Evolutionary conservation across 2,888 invertebrate genomes (phyloP), one percentile per base, ranked within the genome.

Genomic region (Apamea sordens): DNA sequence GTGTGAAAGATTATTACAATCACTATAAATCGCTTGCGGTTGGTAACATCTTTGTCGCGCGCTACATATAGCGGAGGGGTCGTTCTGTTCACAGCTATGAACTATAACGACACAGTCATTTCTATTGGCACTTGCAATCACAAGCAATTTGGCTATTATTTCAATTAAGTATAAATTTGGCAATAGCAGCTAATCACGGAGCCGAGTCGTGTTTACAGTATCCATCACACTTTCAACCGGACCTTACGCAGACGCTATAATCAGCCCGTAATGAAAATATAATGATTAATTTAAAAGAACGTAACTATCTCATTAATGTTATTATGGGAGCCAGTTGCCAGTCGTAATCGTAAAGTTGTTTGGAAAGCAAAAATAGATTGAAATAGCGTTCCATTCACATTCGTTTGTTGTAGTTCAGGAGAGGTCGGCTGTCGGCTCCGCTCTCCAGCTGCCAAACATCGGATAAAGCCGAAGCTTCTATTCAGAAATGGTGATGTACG

Each of bases 161-260:
- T 69, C 77, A n/a, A n/a, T n/a, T n/a, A n/a, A n/a, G n/a, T n/a
- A n/a, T n/a, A n/a, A n/a, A n/a, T n/a, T n/a, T n/a, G n/a, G n/a
- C n/a, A n/a, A n/a, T n/a, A n/a, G n/a, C n/a, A n/a, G n/a, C 41
- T 83, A 73, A 85, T 82, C 71, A 82, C 70, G 79, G 82, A 68
- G 63, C 74, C 41, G 72, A 65, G 28, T 28, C 79, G 68, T 80
- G 87, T 61, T 79, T 79, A 79, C 76, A 75, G 73, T 70, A 63
- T 79, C 61, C 70, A 76, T 79, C 68, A 80, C 80, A 84, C 83
- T 83, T 82, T 86, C 89, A 80, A 73, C 79, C 80, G 87, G 82
- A 88, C 77, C 80, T 77, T 47, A n/a, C 67, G 21, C n/a, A 44
- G 53, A 61, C 47, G 47, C 77, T 73, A 56, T 77, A 72, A 80